phyloP scores from a whole-genome alignment of 2,888 invertebrate species.

The Lacanobia oleracea region DNA sequence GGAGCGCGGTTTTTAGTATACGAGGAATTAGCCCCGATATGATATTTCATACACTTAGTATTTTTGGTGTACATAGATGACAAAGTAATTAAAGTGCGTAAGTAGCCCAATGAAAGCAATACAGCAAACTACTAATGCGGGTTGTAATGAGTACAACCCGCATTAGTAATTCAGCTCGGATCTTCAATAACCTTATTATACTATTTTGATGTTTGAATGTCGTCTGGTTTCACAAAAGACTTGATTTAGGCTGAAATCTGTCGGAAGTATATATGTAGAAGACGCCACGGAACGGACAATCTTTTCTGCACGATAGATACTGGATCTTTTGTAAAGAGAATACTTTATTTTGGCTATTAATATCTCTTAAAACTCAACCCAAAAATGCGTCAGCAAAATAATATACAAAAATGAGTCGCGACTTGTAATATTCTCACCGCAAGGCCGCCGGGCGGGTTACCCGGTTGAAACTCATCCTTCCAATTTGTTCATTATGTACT shows the following conservation, averaged over 20 bases:
- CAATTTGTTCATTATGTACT: slow-evolving; percentile 36
- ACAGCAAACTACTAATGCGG: no score
- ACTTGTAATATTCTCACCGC: slow-evolving; percentile 17
- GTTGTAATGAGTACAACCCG: no score
- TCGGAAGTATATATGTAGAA: neutral
- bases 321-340: no score
- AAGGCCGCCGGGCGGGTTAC: slow-evolving; percentile 17
- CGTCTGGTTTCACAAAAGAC: neutral
- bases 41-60: neutral
- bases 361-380: neutral
- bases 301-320: neutral
- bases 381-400: slow-evolving; percentile 17
- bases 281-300: neutral
- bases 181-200: no score
- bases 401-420: slow-evolving; percentile 36
- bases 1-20: neutral
- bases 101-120: no score
- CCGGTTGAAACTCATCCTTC: slow-evolving; percentile 27
- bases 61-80: no score
- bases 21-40: neutral
- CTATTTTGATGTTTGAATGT: neutral
- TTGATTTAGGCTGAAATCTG: neutral
- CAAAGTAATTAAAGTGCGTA: no score
- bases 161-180: no score
- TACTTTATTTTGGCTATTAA: slow-evolving; percentile 4